Percentiles rank a stretch among this genome's conserved stretches.
Conservation (phyloP, 2,888 invertebrate genomes). For the Cremastobaeus sp. region DNA sequence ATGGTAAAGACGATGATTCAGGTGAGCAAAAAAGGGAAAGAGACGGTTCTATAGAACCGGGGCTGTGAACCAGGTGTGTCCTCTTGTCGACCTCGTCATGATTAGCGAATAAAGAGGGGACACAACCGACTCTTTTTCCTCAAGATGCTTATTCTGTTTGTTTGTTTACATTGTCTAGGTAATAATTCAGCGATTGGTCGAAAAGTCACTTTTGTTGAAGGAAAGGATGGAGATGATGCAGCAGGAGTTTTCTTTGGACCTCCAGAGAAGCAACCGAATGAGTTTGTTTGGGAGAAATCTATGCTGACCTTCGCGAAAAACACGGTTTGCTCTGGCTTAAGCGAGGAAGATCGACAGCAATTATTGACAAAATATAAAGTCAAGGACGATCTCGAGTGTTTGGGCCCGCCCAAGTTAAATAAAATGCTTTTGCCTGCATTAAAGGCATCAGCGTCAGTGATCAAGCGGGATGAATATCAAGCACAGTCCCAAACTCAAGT, state of each 20-base stretch:
- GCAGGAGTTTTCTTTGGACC: slow-evolving; percentile 4
- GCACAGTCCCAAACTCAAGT: slow-evolving; percentile 20
- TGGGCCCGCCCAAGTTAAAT: slow-evolving; percentile 20
- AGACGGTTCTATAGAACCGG: slow-evolving; percentile 8
- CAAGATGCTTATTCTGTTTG: background rate
- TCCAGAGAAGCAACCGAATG: background rate
- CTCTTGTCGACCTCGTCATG: background rate
- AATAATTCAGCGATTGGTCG: too few species aligned
- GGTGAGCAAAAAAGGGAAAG: slow-evolving; percentile 11
- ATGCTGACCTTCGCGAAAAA: background rate
- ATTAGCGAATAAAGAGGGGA: background rate
- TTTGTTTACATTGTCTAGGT: too few species aligned
- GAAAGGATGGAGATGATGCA: background rate
- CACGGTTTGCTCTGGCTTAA: background rate
- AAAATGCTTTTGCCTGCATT: slow-evolving; percentile 3
- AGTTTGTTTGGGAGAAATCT: background rate
- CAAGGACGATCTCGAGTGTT: background rate
- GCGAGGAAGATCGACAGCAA: slow-evolving; percentile 1
- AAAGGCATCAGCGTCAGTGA: background rate
- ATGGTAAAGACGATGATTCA: too few species aligned
- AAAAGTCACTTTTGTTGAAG: background rate
- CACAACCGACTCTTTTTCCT: slow-evolving; percentile 15
- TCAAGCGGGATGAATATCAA: slow-evolving; percentile 36
- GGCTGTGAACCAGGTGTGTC: slow-evolving; percentile 14
- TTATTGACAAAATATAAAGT: slow-evolving; percentile 16